Evolutionary conservation across 2,797 vertebrate species (phyloP), one percentile per base, ranked within the genome.

Genomic region (Salmo trutta): DNA sequence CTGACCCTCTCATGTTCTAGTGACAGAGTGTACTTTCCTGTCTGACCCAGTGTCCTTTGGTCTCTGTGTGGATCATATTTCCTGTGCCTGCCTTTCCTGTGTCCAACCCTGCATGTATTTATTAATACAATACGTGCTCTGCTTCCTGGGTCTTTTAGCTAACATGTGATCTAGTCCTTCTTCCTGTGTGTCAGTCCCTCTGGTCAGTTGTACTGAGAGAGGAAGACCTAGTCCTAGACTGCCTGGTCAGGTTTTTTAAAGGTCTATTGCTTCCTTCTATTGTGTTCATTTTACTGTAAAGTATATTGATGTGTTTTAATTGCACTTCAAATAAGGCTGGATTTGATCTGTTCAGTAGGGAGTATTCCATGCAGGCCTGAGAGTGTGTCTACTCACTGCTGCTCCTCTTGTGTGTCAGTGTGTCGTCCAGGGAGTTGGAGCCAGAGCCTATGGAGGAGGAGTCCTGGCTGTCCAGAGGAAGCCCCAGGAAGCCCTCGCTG

Each of bases 361-460:
- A 53, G 19, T 69, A 36, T 2, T 12, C 14, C 36, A 16, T 17
- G 14, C 24, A 47, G 71, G 21, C 6, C 12, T 31, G 24, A 52
- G 41, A 8, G 96, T 0, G 96, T 88, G 79, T 64, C 78, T 90
- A 98, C 97, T 98, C 94, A 99, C 98, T 98, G 85, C 94, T 95
- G 94, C 97, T 97, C 84, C 95, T 97, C 90, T 97, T 98, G 62
- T 96, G 95, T 29, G 93, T 92, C 51, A 99, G 96, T 0, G 96
- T 88, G 80, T 99, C 98, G 73, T 99, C 98, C 77, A 99, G 94
- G n/a, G 98, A 98, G 91, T 98, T 98, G 80, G 97, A 98, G 41
- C 98, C 98, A 0, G 98, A 99, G 83, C 98, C 98, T 27, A 99
- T 91, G 3, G 98, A 99, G 3, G 98, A 99, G 91, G 97, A 99